Evolutionary conservation across 2,113 vertebrate genomes (phyloP).

Genomic region (Phalacrocorax aristotelis): DNA sequence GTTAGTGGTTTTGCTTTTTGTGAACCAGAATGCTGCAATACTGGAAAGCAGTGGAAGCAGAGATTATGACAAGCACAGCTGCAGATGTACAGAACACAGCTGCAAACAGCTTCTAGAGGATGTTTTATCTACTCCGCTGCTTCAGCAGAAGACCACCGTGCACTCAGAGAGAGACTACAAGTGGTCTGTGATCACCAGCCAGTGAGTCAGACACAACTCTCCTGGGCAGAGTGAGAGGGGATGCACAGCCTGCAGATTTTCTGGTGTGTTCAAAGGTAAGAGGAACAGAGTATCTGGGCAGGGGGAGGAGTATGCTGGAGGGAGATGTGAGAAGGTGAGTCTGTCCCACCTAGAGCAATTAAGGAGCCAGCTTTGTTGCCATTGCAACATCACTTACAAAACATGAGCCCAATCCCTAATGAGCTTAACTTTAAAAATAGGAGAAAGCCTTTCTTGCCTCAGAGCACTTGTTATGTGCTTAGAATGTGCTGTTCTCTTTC

Average conservation of each 20-base stretch:
- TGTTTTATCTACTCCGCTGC: background rate
- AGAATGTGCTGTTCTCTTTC: slow-evolving; percentile 63
- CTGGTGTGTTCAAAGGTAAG: background rate
- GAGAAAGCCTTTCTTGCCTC: slow-evolving; percentile 25
- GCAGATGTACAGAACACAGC: background rate
- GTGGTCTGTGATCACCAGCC: background rate
- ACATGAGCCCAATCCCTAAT: slow-evolving; percentile 27
- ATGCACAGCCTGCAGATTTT: background rate
- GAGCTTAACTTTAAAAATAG: slow-evolving; percentile 57
- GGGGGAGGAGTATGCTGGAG: background rate
- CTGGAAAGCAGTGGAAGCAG: background rate
- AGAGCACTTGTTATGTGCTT: slow-evolving; percentile 42
- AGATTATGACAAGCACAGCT: background rate
- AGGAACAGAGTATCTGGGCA: background rate
- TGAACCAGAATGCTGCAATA: background rate
- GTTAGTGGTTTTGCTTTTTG: background rate
- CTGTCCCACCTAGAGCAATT: background rate
- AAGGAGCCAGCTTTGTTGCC: slow-evolving; percentile 7
- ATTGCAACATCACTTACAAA: slow-evolving; percentile 48
- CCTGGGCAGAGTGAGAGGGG: background rate
- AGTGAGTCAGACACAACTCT: background rate
- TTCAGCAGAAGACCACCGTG: background rate
- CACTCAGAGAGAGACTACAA: background rate
- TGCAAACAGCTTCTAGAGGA: background rate
- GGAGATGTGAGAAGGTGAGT: background rate